Conservation (phyloP, 2,888 invertebrate genomes). For the Limnephilus marmoratus region DNA sequence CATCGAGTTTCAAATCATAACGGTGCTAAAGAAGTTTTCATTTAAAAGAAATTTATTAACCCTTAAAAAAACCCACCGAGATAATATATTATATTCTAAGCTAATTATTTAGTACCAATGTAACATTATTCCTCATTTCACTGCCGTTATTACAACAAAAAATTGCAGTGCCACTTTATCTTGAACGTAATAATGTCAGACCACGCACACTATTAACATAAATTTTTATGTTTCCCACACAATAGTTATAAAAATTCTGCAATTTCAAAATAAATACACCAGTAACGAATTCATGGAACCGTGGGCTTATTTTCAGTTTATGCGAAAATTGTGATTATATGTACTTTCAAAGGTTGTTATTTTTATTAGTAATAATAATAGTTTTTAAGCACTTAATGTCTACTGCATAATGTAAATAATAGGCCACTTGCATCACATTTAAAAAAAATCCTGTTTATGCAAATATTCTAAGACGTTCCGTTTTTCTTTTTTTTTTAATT, state of each 20-base stretch:
- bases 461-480: no score
- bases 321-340: not conserved
- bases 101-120: not conserved
- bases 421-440: no score
- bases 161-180: not conserved
- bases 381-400: not conserved
- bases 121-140: not conserved
- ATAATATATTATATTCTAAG: not conserved
- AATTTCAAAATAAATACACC: no score
- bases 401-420: not conserved
- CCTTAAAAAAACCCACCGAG: not conserved
- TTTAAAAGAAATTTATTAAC: no score
- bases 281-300: not conserved
- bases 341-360: not conserved
- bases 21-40: no score
- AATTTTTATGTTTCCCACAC: not conserved
- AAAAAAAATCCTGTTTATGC: no score
- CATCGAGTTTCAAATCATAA: no score
- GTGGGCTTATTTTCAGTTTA: not conserved
- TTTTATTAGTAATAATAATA: not conserved
- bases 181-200: not conserved
- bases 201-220: not conserved
- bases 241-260: not conserved
- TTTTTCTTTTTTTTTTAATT: no score
- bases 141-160: not conserved